Percentiles rank a stretch among this genome's conserved stretches.
These are phyloP conservation scores for Mesorhabditis spiculigera DNA, from an alignment of 2,888 invertebrate genomes.

Conservation along the genomic window DNA sequence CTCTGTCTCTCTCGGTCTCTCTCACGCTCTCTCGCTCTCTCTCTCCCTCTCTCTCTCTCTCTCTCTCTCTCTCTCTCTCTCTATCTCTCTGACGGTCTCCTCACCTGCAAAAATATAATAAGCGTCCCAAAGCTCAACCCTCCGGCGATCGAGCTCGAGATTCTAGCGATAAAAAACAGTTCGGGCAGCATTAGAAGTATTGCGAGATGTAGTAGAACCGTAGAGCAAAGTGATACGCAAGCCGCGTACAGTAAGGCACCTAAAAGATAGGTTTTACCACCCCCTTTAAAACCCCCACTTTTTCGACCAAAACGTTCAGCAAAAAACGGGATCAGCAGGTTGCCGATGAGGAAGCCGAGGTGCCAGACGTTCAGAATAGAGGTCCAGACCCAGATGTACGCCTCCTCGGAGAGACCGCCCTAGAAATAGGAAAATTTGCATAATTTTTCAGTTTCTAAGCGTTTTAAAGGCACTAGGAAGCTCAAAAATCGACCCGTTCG, in stretches of 20 bases:
- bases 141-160: not conserved
- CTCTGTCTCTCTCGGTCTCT: no score
- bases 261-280: not conserved
- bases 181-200: not conserved
- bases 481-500: no score
- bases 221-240: not conserved
- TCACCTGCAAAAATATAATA: not conserved
- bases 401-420: constrained; percentile 5
- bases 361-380: not conserved
- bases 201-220: not conserved
- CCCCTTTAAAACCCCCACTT: not conserved
- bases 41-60: no score
- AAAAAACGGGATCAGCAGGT: not conserved
- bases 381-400: not conserved
- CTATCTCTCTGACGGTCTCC: no score
- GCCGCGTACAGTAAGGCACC: not conserved
- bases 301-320: not conserved
- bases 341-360: not conserved
- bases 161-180: not conserved
- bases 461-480: no score
- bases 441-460: no score
- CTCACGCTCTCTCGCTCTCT: no score
- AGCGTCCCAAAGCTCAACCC: not conserved
- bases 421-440: no score
- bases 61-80: no score